Base-by-base conservation (phyloP, 2,888 invertebrate genomes). In the Rhaphigaster nebulosa region DNA sequence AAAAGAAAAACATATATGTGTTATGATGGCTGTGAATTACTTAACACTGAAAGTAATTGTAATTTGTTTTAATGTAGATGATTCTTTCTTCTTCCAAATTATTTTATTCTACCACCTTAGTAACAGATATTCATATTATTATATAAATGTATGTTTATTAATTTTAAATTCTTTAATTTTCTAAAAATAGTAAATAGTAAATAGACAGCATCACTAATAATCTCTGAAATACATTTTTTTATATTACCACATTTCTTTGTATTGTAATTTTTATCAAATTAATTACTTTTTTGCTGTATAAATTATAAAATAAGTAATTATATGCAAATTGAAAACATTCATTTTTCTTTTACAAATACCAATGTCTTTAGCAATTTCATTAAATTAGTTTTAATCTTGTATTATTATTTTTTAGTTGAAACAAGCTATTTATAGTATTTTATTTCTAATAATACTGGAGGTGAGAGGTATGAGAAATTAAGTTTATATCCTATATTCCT, bases 21-120 rank as follows among this genome's bases (percentile, higher is more conserved):
- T 84, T 84, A 84, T 84, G n/a, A 84, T 45, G 84, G 84, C 84
- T 84, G 84, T 84, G 84, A 84, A n/a, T 84, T 84, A 50, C 84
- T 45, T 80, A 84, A n/a, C n/a, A 45, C 45, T 50, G 84, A 26
- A 45, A 84, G 45, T 84, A 84, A 76, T 76, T 45, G 41, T 45
- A 41, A 20, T 84, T 26, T 84, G n/a, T 50, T 45, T 50, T 45
- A 50, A 12, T 45, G 4, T 45, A 45, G 45, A 84, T n/a, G 45
- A 84, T 50, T 50, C 1, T 84, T 84, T 84, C 84, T 84, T 45
- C 84, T n/a, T 50, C 84, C 15, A 45, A 45, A 45, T 84, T 84
- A n/a, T 84, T 84, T 45, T 45, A 45, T 15, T 84, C 34, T 38
- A 38, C 5, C 70, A 29, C 23, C 10, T 38, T 38, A 76, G 34